Percentiles rank a stretch among this genome's conserved stretches.
Evolutionary conservation across 2,797 vertebrate genomes (phyloP).

Genomic region (Mus minutoides): DNA sequence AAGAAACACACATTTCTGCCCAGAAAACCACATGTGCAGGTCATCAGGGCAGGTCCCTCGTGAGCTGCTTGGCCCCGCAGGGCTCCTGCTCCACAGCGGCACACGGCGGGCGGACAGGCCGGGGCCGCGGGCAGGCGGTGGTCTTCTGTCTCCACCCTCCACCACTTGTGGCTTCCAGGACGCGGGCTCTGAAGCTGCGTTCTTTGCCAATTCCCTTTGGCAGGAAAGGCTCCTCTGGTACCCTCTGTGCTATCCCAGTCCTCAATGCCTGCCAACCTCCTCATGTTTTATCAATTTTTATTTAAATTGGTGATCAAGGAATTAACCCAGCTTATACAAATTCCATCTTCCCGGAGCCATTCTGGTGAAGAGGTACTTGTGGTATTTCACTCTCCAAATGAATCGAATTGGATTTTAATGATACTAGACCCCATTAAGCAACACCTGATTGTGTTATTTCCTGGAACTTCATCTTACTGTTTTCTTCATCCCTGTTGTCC

Average conservation of each 20-base stretch:
- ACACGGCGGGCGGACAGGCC: neutral
- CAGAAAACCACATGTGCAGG: neutral
- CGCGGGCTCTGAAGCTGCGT: constrained; percentile 63
- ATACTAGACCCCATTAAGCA: constrained; percentile 73
- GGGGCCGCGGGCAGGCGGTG: constrained; percentile 40
- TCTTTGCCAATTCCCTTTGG: constrained; percentile 67
- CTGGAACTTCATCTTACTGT: constrained; percentile 76
- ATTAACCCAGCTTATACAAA: constrained; percentile 77
- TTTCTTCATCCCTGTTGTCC: constrained; percentile 54
- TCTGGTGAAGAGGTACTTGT: constrained; percentile 69
- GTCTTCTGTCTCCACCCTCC: constrained; percentile 67
- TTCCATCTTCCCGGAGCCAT: constrained; percentile 72
- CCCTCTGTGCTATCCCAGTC: constrained; percentile 41
- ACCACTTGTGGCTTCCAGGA: neutral
- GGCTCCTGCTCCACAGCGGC: neutral
- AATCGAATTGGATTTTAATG: constrained; percentile 81
- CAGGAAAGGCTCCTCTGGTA: constrained; percentile 77
- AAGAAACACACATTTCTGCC: constrained; percentile 43
- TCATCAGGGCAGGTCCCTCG: neutral
- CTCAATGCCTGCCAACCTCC: constrained; percentile 63
- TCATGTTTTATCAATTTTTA: constrained; percentile 84
- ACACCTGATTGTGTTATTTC: constrained; percentile 81
- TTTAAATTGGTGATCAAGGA: constrained; percentile 82
- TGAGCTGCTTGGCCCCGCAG: neutral
- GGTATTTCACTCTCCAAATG: constrained; percentile 84